A percentile compares a stretch with the other conserved stretches of the same genome.
phyloP scores from a whole-genome alignment of 2,797 vertebrate species.

The Clarias platycephalus region DNA sequence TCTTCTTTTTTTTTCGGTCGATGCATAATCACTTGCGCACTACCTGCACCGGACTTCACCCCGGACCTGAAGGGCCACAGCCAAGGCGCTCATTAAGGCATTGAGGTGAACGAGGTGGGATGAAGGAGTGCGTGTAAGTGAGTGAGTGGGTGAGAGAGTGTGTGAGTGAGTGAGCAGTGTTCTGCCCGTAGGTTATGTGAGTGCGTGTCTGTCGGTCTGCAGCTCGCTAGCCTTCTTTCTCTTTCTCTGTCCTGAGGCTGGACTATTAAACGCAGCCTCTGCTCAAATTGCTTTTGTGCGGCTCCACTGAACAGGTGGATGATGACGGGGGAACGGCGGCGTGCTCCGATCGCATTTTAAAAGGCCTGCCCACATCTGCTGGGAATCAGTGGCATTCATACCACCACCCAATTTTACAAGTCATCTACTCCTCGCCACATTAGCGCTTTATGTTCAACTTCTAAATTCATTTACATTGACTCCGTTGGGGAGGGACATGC shows the following conservation, averaged over 20 bases:
- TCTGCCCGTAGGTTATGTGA: slow-evolving; percentile 31
- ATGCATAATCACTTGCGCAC: slow-evolving; percentile 35
- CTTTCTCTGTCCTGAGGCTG: slow-evolving; percentile 39
- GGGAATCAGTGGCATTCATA: slow-evolving; percentile 53
- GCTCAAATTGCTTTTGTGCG: slow-evolving; percentile 60
- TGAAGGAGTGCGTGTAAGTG: slow-evolving; percentile 6
- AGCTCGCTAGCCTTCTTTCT: slow-evolving; percentile 45
- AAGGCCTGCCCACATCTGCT: slow-evolving; percentile 44
- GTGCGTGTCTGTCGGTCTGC: slow-evolving; percentile 44
- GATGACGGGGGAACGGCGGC: slow-evolving; percentile 50
- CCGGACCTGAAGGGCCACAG: slow-evolving; percentile 53
- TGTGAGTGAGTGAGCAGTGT: slow-evolving; percentile 2
- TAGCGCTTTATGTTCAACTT: slow-evolving; percentile 46
- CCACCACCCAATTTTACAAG: slow-evolving; percentile 57
- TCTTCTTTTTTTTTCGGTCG: background rate
- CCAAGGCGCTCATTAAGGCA: slow-evolving; percentile 51
- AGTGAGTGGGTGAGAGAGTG: slow-evolving; percentile 24
- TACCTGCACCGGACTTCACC: slow-evolving; percentile 44
- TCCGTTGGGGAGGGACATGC: slow-evolving; percentile 18
- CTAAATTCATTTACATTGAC: slow-evolving; percentile 44
- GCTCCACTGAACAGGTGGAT: slow-evolving; percentile 62
- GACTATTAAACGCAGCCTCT: slow-evolving; percentile 57
- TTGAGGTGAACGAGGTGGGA: slow-evolving; percentile 18
- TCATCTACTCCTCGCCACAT: slow-evolving; percentile 54
- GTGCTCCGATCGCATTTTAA: slow-evolving; percentile 53